These are phyloP conservation scores for Chloropsis cyanopogon DNA, from an alignment of 2,113 vertebrate species.

Conservation along the genomic window DNA sequence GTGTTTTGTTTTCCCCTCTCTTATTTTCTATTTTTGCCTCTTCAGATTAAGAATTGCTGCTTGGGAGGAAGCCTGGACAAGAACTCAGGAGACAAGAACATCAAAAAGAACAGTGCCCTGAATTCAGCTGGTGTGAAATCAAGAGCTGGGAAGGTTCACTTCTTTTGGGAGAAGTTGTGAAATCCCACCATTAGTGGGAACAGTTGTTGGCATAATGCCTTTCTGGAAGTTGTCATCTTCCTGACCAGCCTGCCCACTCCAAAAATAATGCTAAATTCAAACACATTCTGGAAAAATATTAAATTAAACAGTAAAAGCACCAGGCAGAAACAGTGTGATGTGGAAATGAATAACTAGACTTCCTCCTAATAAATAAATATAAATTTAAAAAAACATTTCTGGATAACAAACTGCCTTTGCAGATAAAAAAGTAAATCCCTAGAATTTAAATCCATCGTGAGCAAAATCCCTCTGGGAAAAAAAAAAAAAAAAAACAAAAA, in stretches of 20 bases:
- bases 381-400: not conserved
- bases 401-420: not conserved
- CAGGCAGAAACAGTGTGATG: not conserved
- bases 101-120: not conserved
- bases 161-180: not conserved
- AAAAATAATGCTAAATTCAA: not conserved
- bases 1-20: not conserved
- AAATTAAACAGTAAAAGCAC: not conserved
- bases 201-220: not conserved
- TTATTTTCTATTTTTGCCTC: not conserved
- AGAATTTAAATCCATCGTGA: slow-evolving; percentile 12
- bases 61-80: not conserved
- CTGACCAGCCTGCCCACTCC: not conserved
- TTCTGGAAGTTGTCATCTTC: not conserved
- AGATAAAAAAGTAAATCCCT: slow-evolving; percentile 41
- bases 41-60: not conserved
- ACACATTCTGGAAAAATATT: not conserved
- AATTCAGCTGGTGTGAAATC: not conserved
- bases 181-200: not conserved
- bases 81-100: not conserved
- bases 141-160: not conserved
- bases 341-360: not conserved
- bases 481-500: not conserved
- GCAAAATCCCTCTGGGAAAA: not conserved
- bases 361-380: not conserved